Evolutionary conservation across 2,797 vertebrate genomes (phyloP).

Genomic region (Danio choprae): DNA sequence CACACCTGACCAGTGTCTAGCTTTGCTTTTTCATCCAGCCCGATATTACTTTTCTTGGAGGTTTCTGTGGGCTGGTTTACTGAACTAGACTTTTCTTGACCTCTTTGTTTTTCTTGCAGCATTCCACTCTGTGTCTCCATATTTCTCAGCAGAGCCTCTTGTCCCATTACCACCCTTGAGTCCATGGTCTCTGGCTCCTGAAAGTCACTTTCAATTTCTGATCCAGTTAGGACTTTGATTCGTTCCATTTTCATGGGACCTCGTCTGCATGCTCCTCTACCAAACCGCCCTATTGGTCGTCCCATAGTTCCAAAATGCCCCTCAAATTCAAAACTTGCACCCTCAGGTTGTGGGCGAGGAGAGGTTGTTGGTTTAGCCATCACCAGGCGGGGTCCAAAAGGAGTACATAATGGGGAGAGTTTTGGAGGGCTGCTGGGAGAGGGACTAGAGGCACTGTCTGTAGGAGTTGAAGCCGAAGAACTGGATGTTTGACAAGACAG

Average conservation of each 20-base stretch:
- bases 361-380: conserved; percentile 74
- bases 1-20: conserved; percentile 68
- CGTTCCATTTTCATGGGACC: conserved; percentile 81
- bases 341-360: conserved; percentile 90
- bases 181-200: conserved; percentile 82
- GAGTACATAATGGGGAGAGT: conserved; percentile 76
- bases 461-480: conserved; percentile 81
- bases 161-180: conserved; percentile 91
- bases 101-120: conserved; percentile 40
- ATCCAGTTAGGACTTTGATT: conserved; percentile 79
- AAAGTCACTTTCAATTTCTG: conserved; percentile 81
- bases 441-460: conserved; percentile 79
- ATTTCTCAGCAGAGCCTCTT: conserved; percentile 83
- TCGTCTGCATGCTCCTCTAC: conserved; percentile 77
- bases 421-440: conserved; percentile 81
- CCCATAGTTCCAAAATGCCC: conserved; percentile 58
- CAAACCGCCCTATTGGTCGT: conserved; percentile 75
- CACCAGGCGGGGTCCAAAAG: conserved; percentile 78
- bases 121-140: conserved; percentile 72
- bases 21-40: conserved; percentile 62
- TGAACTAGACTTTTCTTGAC: conserved; percentile 57
- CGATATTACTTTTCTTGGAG: conserved; percentile 61
- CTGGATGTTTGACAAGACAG: conserved; percentile 79
- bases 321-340: conserved; percentile 83
- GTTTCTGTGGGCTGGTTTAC: conserved; percentile 49